A percentile compares a stretch with the other conserved stretches of the same genome.
phyloP scores from a whole-genome alignment of 2,888 invertebrate genomes.

The Agrochola litura region DNA sequence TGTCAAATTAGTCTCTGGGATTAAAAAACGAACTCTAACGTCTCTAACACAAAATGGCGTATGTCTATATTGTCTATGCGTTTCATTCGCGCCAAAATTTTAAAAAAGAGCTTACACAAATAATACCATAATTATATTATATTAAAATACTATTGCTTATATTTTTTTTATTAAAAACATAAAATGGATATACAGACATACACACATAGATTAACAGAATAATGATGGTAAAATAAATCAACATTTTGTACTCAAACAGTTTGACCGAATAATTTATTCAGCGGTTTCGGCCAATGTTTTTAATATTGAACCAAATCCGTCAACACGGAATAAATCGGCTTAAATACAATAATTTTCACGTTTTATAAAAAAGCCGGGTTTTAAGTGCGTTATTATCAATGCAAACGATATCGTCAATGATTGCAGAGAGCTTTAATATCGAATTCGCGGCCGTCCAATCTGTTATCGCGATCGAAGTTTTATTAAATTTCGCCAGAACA shows the following conservation, averaged over 20 bases:
- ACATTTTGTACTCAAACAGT: slow-evolving; percentile 25
- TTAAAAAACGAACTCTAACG: not conserved
- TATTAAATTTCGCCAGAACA: slow-evolving; percentile 46
- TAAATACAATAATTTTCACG: slow-evolving; percentile 28
- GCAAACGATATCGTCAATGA: slow-evolving; percentile 34
- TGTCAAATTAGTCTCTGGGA: no score
- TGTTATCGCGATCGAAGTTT: slow-evolving; percentile 33
- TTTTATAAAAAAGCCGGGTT: slow-evolving; percentile 16
- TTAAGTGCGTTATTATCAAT: slow-evolving; percentile 54
- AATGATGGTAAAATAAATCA: slow-evolving; percentile 27
- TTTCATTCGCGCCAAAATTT: slow-evolving; percentile 1
- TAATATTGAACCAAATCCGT: slow-evolving; percentile 27
- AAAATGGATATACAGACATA: not conserved
- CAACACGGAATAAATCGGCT: slow-evolving; percentile 9
- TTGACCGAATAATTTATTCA: slow-evolving; percentile 38
- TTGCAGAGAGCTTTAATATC: slow-evolving; percentile 34
- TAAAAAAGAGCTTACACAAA: not conserved
- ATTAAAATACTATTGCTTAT: not conserved
- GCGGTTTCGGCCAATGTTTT: slow-evolving; percentile 12
- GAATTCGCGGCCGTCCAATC: slow-evolving; percentile 35
- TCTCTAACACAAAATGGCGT: slow-evolving; percentile 1
- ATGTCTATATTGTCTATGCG: not conserved
- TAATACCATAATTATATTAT: not conserved
- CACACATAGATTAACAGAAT: slow-evolving; percentile 6
- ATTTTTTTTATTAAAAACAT: not conserved